Base-by-base conservation (phyloP, 2,797 vertebrate species). In the Arvicola amphibius region DNA sequence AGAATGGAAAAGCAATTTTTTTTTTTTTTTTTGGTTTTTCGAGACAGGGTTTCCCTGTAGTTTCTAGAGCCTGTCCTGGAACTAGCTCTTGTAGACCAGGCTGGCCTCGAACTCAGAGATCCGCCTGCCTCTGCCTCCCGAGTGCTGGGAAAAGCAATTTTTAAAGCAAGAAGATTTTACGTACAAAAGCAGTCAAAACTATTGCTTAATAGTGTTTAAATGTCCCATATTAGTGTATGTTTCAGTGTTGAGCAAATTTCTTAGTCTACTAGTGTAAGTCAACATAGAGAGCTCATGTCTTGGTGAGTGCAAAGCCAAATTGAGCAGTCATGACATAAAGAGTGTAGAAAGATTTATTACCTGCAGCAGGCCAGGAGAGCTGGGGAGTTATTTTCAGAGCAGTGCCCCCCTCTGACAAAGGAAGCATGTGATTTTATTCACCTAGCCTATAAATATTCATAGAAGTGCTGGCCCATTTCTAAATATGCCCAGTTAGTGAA, bases 221-320 rank as follows among this genome's bases (percentile, higher is more conserved):
- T 92, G 74, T 77, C 16, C 27, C 48, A 90, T 37, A 25, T 93
- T 92, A 88, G 37, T 91, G 14, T 92, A 56, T 90, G 69, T 88
- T 84, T 94, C 88, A 95, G 88, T 27, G 32, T 13, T 85, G n/a
- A 93, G 40, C 12, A 14, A 65, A 32, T 94, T 97, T 91, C 19
- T 74, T 80, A 48, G 29, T 91, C 56, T 85, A 48, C 73, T 89
- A 43, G 14, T 86, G 9, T 79, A 63, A 46, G 29, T 61, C 56
- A 56, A 43, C 53, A 46, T 23, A 88, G 65, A 43, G 27, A 56
- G 6, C 53, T 77, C 73, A 77, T 43, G 3, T 27, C 43, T 77
- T 63, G 73, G 40, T 63, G 56, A 46, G 32, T 46, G 21, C 56
- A 63, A 48, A 78, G 74, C 43, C 59, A 90, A 65, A 77, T 6